Evolutionary conservation across 2,888 invertebrate species (phyloP).

Genomic region (Cantharis lateralis): DNA sequence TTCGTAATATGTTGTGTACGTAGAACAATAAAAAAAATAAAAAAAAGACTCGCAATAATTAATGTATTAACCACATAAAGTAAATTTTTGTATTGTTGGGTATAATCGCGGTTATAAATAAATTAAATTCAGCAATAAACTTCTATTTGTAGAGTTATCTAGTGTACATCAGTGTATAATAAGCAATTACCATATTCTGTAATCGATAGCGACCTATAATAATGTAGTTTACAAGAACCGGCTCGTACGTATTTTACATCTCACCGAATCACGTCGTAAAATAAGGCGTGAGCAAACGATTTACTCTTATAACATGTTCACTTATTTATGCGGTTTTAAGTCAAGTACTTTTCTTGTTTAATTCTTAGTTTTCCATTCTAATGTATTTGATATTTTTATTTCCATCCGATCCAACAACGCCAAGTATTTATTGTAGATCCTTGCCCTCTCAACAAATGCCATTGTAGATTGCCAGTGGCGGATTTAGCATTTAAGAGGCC

Average conservation of each 20-base stretch:
- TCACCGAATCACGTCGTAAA: slow-evolving; percentile 37
- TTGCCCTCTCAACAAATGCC: not conserved
- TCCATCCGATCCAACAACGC: not conserved
- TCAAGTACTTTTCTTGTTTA: slow-evolving; percentile 34
- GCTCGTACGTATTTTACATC: slow-evolving; percentile 38
- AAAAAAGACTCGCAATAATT: not conserved
- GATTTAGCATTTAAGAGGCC: no score
- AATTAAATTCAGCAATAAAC: not conserved
- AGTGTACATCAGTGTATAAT: slow-evolving; percentile 41
- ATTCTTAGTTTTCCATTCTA: slow-evolving; percentile 30
- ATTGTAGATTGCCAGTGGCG: not conserved
- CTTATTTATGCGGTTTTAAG: slow-evolving; percentile 29
- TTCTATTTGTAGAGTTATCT: slow-evolving; percentile 21
- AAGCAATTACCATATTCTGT: slow-evolving; percentile 43
- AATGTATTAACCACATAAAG: not conserved
- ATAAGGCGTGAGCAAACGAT: slow-evolving; percentile 35
- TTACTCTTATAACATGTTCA: slow-evolving; percentile 35
- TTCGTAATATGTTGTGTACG: not conserved
- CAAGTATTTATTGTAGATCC: not conserved
- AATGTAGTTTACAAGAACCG: slow-evolving; percentile 42
- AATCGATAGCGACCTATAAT: slow-evolving; percentile 44
- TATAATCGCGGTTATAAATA: not conserved
- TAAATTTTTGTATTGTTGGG: not conserved
- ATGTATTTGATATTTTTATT: slow-evolving; percentile 27
- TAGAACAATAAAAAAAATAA: not conserved